Conservation (phyloP, 2,888 invertebrate genomes). For the Furcula furcula region DNA sequence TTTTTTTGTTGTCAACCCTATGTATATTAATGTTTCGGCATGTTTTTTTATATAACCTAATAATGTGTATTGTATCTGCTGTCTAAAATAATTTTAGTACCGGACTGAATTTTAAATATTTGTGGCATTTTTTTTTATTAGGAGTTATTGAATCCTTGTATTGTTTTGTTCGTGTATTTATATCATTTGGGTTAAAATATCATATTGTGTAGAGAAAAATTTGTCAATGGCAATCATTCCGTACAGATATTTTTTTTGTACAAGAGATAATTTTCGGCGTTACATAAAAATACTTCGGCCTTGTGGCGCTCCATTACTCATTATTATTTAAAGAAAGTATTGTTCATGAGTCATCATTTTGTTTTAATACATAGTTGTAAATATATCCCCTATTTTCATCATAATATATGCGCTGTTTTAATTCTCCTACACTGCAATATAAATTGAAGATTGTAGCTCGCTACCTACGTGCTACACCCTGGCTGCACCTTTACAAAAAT, state of each 20-base stretch:
- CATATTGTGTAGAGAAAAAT: background rate
- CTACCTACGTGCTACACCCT: no score
- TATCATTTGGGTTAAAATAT: background rate
- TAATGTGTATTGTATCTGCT: background rate
- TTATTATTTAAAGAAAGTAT: constrained; percentile 68
- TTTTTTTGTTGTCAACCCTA: no score
- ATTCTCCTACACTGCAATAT: no score
- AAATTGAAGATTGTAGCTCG: no score
- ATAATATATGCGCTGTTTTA: constrained; percentile 54
- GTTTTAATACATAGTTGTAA: constrained; percentile 70
- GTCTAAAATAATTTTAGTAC: constrained; percentile 18
- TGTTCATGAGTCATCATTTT: constrained; percentile 76
- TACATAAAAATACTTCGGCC: constrained; percentile 46
- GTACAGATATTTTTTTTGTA: constrained; percentile 48
- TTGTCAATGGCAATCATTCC: constrained; percentile 44
- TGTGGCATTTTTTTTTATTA: constrained; percentile 29
- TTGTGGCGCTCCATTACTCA: constrained; percentile 64
- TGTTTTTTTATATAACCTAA: no score
- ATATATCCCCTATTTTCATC: constrained; percentile 81
- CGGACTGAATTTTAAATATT: constrained; percentile 29
- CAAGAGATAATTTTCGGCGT: constrained; percentile 40
- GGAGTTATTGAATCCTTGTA: constrained; percentile 8
- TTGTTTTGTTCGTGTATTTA: constrained; percentile 12
- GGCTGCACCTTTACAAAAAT: no score
- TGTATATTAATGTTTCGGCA: no score